Evolutionary conservation across 2,113 vertebrate genomes (phyloP).

Genomic region (Pluvialis apricaria): DNA sequence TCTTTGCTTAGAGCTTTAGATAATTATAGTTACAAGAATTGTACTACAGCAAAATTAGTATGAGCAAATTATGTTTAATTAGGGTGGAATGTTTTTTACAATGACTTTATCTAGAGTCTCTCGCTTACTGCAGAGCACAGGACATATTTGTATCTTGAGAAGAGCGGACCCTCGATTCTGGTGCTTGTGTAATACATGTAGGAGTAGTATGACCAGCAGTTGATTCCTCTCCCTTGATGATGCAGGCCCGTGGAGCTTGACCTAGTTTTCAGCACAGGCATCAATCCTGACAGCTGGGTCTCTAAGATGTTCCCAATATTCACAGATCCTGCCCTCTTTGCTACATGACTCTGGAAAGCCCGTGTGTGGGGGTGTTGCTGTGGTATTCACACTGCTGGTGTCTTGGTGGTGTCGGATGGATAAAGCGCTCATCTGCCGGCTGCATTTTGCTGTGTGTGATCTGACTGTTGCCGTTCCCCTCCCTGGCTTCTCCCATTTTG

Average conservation of each 20-base stretch:
- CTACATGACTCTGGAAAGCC: background rate
- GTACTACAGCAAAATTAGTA: background rate
- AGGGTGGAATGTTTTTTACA: background rate
- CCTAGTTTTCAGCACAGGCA: background rate
- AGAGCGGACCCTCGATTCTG: background rate
- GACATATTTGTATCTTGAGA: background rate
- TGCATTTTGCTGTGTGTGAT: background rate
- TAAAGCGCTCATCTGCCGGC: background rate
- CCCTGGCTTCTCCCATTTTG: background rate
- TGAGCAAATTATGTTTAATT: background rate
- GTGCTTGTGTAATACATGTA: background rate
- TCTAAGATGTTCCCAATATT: background rate
- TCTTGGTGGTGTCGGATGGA: background rate
- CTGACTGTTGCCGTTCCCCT: background rate
- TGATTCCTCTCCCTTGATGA: background rate
- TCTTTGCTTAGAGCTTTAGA: background rate
- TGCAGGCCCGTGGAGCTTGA: background rate
- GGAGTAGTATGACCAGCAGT: background rate
- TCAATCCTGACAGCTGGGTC: background rate
- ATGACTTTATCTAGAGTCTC: background rate
- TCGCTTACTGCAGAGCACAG: background rate
- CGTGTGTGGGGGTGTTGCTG: rapidly evolving
- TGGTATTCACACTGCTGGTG: rapidly evolving
- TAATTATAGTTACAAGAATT: background rate
- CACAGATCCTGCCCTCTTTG: background rate